Percentiles rank a stretch among this genome's conserved stretches.
These are phyloP conservation scores for Telmatochromis sp. DNA, from an alignment of 2,113 vertebrate species.

Conservation along the genomic window DNA sequence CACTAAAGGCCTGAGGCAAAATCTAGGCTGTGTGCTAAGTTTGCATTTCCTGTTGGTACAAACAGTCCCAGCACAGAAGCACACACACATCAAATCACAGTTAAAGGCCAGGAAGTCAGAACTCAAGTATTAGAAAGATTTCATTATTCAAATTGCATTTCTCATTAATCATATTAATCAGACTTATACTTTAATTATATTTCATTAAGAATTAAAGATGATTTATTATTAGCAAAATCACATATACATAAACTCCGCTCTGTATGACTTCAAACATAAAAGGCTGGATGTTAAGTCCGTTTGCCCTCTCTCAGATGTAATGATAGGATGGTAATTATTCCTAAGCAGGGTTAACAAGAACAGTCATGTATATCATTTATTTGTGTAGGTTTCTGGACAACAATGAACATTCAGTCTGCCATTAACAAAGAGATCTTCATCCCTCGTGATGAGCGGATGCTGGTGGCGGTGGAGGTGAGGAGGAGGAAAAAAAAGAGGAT, in stretches of 20 bases:
- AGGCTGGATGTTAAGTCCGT: not conserved
- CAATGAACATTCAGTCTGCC: constrained; percentile 86
- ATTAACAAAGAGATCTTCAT: constrained; percentile 91
- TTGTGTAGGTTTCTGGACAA: constrained; percentile 1
- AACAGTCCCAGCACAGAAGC: not conserved
- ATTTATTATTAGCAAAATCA: not conserved
- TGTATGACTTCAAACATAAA: not conserved
- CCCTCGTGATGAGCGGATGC: constrained; percentile 84
- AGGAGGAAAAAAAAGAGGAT: constrained; percentile 89
- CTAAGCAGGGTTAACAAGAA: not conserved
- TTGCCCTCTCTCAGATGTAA: not conserved
- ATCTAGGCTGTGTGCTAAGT: not conserved
- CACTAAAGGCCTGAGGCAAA: not conserved
- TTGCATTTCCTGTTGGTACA: not conserved
- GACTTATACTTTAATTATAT: not conserved
- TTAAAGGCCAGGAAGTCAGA: not conserved
- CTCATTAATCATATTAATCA: not conserved
- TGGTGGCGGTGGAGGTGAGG: constrained; percentile 87
- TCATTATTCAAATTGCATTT: not conserved
- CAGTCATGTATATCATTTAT: not conserved
- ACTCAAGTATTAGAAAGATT: not conserved
- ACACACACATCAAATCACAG: not conserved
- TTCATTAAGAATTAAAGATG: not conserved
- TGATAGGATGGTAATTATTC: not conserved
- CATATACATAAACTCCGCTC: not conserved